phyloP scores from a whole-genome alignment of 2,888 invertebrate species.

The Gymnoscelis rufifasciata region DNA sequence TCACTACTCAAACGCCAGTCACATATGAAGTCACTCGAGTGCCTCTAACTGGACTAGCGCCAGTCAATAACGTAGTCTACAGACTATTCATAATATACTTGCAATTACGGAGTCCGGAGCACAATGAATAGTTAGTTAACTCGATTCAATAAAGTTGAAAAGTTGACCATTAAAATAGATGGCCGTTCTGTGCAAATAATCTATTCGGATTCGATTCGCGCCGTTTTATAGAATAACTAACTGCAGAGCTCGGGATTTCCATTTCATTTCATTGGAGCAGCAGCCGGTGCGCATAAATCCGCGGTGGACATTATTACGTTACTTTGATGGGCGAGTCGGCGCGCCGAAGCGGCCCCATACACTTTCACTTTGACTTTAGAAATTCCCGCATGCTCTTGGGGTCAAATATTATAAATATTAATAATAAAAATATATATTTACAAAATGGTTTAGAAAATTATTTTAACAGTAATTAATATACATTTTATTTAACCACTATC shows the following conservation, averaged over 20 bases:
- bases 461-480: no score
- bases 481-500: no score
- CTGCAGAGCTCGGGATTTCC: neutral
- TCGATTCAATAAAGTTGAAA: constrained; percentile 11
- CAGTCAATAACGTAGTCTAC: no score
- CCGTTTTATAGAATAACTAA: constrained; percentile 3
- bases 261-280: neutral
- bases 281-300: neutral
- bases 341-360: no score
- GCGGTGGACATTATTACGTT: neutral
- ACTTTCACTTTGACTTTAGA: no score
- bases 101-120: neutral
- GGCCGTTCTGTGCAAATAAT: constrained; percentile 6
- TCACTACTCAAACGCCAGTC: no score
- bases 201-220: constrained; percentile 5
- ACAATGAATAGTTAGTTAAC: constrained; percentile 9
- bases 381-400: no score
- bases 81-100: neutral
- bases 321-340: neutral
- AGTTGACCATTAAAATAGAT: constrained; percentile 3
- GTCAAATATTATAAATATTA: no score
- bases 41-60: no score
- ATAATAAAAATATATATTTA: no score
- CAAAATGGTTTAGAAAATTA: no score
- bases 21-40: no score